phyloP scores from a whole-genome alignment of 2,113 vertebrate species.

The Perognathus longimembris region DNA sequence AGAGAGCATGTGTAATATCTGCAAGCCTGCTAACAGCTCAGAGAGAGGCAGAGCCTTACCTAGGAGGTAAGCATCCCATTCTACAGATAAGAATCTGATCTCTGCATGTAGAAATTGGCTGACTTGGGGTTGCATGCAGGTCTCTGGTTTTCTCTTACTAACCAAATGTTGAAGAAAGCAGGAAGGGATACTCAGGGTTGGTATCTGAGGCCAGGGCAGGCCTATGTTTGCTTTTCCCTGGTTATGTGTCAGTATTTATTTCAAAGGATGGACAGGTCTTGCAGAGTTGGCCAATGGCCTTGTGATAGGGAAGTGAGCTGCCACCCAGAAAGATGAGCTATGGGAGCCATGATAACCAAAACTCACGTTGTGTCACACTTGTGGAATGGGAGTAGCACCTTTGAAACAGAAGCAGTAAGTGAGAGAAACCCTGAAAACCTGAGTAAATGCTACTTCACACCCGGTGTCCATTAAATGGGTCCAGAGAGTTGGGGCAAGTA shows the following conservation, averaged over 20 bases:
- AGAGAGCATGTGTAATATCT: background rate
- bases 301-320: background rate
- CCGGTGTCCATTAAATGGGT: background rate
- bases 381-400: background rate
- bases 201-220: background rate
- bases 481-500: background rate
- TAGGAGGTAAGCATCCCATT: background rate
- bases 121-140: background rate
- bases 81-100: background rate
- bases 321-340: background rate
- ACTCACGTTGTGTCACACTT: background rate
- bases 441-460: too few species aligned
- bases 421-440: background rate
- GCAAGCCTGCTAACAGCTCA: background rate
- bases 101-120: background rate
- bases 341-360: fast-evolving
- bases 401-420: background rate
- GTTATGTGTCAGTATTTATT: background rate
- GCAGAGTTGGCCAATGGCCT: background rate
- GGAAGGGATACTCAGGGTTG: background rate
- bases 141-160: background rate
- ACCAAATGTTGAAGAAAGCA: background rate
- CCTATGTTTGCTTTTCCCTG: background rate
- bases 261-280: background rate
- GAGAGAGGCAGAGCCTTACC: background rate